Evolutionary conservation across 1,140 invertebrate genomes (phyloP), one percentile per base, ranked within the genome.

Genomic region (Zophobas atratus): DNA sequence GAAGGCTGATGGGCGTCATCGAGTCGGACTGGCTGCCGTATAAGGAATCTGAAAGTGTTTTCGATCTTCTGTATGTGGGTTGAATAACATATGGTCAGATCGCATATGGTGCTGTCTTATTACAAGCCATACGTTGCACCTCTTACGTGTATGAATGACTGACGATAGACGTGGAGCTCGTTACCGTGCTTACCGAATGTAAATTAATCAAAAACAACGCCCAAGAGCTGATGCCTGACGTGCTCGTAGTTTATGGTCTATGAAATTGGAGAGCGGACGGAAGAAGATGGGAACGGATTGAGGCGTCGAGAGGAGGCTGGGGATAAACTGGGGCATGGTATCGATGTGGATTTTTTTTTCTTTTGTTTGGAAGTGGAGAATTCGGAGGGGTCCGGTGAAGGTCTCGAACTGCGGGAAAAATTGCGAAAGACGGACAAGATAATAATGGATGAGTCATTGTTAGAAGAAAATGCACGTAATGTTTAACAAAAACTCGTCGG

Each of bases 41-140:
- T 55, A 79, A 56, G 80, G 80, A 32, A 74, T 51, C 57, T 72
- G 80, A 81, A 81, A 81, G 80, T 81, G 80, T 81, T 81, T 81
- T 76, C 75, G 53, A 77, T 75, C 73, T 79, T 76, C 56, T 70
- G 20, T 20, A 81, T 81, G 80, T 81, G 77, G 80, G 80, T 81
- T 81, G 77, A 72, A 57, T 72, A 77, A 74, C 78, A 79, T 79
- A 77, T 79, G 78, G 78, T 77, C 78, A 63, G 71, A 70, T 60
- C 77, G 34, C 63, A 77, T 77, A 77, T 77, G 76, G 76, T 63
- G 46, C 60, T 74, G 53, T 73, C 70, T 74, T 55, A 74, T 77
- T 73, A 74, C 60, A 43, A 32, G 60, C 60, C 60, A 67, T 67
- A 67, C 60, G 43, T 67, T 67, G 60, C 60, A 67, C 60, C 60